phyloP scores from a whole-genome alignment of 92 coral and sea anemone genomes.

The Bergia sp. region DNA sequence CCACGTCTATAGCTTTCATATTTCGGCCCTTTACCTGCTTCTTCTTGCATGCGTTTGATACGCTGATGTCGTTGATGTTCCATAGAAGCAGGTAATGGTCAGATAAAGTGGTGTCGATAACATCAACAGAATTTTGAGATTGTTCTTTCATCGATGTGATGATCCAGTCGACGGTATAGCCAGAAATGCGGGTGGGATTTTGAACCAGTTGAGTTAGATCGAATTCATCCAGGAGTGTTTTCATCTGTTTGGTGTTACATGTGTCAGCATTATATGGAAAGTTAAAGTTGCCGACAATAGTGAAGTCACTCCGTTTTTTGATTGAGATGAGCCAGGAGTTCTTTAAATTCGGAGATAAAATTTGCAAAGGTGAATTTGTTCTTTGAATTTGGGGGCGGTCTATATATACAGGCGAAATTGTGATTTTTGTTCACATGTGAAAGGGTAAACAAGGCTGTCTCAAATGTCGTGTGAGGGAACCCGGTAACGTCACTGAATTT shows the following conservation, averaged over 20 bases:
- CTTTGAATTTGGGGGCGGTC: neutral
- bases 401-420: neutral
- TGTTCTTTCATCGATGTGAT: neutral
- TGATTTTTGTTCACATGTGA: neutral
- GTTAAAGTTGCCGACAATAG: neutral
- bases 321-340: neutral
- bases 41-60: neutral
- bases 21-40: neutral
- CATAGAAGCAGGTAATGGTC: neutral
- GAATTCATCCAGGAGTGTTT: neutral
- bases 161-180: neutral
- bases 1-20: neutral
- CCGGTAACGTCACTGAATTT: neutral
- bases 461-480: neutral
- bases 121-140: neutral
- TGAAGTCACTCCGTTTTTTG: neutral
- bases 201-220: neutral
- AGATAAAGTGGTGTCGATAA: neutral
- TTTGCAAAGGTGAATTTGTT: neutral
- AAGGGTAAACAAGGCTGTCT: neutral
- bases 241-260: neutral
- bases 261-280: neutral
- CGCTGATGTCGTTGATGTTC: neutral
- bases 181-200: neutral
- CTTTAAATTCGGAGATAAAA: neutral